phyloP scores from a whole-genome alignment of 2,797 vertebrate species.

The Gobionotothen gibberifrons region DNA sequence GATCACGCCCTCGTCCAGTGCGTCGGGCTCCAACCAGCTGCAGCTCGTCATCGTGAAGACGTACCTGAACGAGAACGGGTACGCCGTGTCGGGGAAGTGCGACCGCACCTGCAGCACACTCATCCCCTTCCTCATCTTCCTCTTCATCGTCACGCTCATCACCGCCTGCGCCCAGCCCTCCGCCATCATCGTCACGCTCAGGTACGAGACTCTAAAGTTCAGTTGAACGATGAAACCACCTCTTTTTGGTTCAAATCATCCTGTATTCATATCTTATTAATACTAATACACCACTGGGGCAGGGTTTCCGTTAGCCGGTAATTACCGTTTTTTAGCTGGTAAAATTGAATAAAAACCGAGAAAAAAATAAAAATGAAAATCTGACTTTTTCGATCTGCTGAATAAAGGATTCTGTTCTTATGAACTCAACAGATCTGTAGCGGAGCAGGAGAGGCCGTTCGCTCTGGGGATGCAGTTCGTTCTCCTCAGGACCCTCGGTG shows the following conservation, averaged over 20 bases:
- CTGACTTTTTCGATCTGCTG: too few species aligned
- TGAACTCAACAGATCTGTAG: slow-evolving; percentile 88
- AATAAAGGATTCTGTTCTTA: too few species aligned
- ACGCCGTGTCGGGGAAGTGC: slow-evolving; percentile 94
- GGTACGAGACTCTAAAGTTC: slow-evolving; percentile 73
- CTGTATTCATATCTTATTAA: too few species aligned
- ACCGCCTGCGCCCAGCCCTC: slow-evolving; percentile 97
- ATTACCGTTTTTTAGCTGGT: too few species aligned
- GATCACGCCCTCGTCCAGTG: slow-evolving; percentile 91
- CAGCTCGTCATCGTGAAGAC: slow-evolving; percentile 97
- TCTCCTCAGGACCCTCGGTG: slow-evolving; percentile 96
- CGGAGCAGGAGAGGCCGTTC: slow-evolving; percentile 94
- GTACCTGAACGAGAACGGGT: slow-evolving; percentile 95
- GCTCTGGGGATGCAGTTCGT: slow-evolving; percentile 99
- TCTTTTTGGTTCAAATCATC: too few species aligned
- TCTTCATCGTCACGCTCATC: slow-evolving; percentile 98
- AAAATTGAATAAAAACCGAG: too few species aligned
- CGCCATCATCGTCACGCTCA: slow-evolving; percentile 98
- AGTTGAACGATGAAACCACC: too few species aligned
- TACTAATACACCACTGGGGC: too few species aligned
- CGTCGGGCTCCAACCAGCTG: slow-evolving; percentile 90
- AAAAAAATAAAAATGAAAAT: too few species aligned
- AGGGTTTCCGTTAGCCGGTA: too few species aligned
- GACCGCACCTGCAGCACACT: slow-evolving; percentile 94
- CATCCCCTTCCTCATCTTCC: slow-evolving; percentile 95